Conservation (phyloP, 2,888 invertebrate species). For the Parelbella ahira region DNA sequence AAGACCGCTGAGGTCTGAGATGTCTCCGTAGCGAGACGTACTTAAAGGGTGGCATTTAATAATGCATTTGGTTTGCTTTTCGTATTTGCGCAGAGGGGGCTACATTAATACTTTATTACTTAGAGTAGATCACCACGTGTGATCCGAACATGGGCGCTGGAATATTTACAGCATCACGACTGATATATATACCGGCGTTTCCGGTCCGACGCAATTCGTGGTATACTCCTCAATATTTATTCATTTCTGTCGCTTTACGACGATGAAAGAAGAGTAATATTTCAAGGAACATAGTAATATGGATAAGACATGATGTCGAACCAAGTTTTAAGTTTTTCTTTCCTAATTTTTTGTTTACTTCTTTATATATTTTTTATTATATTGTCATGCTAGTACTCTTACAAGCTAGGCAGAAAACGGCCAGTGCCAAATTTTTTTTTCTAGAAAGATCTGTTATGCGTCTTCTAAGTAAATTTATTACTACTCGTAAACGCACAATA, state of each 20-base stretch:
- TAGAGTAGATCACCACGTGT: slow-evolving; percentile 40
- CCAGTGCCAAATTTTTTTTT: no score
- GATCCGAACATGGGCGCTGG: slow-evolving; percentile 36
- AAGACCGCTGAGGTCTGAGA: slow-evolving; percentile 18
- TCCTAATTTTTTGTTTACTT: no score
- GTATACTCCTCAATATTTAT: slow-evolving; percentile 19
- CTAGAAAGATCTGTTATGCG: no score
- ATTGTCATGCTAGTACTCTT: no score
- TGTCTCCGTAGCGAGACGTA: slow-evolving; percentile 27
- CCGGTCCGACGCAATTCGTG: slow-evolving; percentile 36
- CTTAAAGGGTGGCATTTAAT: slow-evolving; percentile 55
- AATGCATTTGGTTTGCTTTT: slow-evolving; percentile 63
- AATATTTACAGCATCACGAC: slow-evolving; percentile 58
- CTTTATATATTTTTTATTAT: no score
- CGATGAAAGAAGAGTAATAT: slow-evolving; percentile 1
- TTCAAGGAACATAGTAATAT: no score
- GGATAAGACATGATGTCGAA: slow-evolving; percentile 4
- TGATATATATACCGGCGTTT: slow-evolving; percentile 65
- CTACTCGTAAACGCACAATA: no score
- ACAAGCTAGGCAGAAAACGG: no score
- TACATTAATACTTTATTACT: slow-evolving; percentile 61
- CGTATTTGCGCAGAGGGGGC: slow-evolving; percentile 49
- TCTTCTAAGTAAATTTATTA: no score
- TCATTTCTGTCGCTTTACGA: background rate
- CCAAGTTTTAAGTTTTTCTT: no score